Evolutionary conservation across 1,140 invertebrate genomes (phyloP).

Genomic region (Eurosta solidaginis): DNA sequence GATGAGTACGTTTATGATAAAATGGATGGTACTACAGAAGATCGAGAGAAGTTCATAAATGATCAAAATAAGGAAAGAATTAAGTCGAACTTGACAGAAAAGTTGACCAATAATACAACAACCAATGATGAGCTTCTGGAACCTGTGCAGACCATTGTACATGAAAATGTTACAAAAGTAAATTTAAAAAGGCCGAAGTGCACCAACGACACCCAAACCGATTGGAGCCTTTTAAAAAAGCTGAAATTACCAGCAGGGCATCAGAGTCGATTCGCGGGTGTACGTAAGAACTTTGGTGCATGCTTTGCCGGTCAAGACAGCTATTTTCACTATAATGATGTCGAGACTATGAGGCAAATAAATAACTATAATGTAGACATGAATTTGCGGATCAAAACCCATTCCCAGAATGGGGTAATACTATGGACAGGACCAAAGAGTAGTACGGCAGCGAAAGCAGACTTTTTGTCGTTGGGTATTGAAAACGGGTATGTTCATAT

Average conservation of each 20-base stretch:
- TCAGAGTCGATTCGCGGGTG: conserved; percentile 44
- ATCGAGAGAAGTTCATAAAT: not conserved
- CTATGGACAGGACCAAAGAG: conserved; percentile 84
- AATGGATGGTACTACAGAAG: not conserved
- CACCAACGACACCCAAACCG: conserved; percentile 40
- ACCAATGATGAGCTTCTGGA: not conserved
- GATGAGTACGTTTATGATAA: conserved; percentile 31
- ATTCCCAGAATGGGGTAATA: conserved; percentile 71
- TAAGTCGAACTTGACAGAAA: not conserved
- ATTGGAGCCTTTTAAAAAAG: conserved; percentile 54
- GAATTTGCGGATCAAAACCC: conserved; percentile 57
- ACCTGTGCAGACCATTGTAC: not conserved
- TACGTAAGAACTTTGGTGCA: conserved; percentile 59
- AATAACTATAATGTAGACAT: conserved; percentile 60
- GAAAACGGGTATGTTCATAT: conserved; percentile 71
- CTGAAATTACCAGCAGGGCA: conserved; percentile 52
- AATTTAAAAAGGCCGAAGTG: not conserved
- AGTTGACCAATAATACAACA: not conserved
- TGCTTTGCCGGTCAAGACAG: conserved; percentile 74
- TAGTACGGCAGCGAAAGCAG: conserved; percentile 71
- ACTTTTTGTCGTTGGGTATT: conserved; percentile 83
- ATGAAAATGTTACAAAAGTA: not conserved
- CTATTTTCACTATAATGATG: conserved; percentile 70
- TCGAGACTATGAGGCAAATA: conserved; percentile 71
- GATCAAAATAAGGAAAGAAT: not conserved